These are phyloP conservation scores for Meandrina meandrites DNA, from an alignment of 92 coral and sea anemone genomes.

Conservation along the genomic window DNA sequence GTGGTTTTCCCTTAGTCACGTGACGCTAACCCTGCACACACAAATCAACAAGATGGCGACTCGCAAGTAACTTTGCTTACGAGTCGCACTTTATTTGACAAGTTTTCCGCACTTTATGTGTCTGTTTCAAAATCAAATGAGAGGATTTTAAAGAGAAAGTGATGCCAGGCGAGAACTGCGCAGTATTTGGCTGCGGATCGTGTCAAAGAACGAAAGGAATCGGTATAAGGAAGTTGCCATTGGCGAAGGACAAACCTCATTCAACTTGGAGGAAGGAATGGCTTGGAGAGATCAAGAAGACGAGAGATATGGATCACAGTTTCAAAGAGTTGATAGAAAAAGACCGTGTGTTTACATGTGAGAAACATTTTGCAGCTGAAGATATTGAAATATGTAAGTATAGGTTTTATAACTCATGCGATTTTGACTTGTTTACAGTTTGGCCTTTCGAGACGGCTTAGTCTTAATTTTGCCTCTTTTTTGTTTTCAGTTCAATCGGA, in stretches of 20 bases:
- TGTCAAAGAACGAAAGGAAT: no score
- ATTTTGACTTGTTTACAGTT: slow-evolving; percentile 31
- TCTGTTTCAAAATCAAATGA: not conserved
- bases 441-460: not conserved
- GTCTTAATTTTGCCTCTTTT: slow-evolving; percentile 16
- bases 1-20: not conserved
- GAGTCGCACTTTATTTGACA: not conserved
- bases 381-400: slow-evolving; percentile 63
- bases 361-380: slow-evolving; percentile 49
- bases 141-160: not conserved
- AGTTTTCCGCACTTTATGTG: not conserved
- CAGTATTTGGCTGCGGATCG: no score
- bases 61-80: not conserved
- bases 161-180: slow-evolving; percentile 1
- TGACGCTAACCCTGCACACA: not conserved
- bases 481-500: slow-evolving; percentile 4
- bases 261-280: not conserved
- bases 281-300: slow-evolving; percentile 12
- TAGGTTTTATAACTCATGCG: slow-evolving; percentile 11
- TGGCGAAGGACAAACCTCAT: slow-evolving; percentile 13
- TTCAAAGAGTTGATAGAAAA: slow-evolving; percentile 15
- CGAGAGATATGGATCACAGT: not conserved
- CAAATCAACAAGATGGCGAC: not conserved
- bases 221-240: slow-evolving; percentile 15
- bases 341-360: slow-evolving; percentile 46